Percentiles rank a stretch among this genome's conserved stretches.
Evolutionary conservation across 2,113 vertebrate species (phyloP).

Genomic region (Tympanuchus pallidicinctus): DNA sequence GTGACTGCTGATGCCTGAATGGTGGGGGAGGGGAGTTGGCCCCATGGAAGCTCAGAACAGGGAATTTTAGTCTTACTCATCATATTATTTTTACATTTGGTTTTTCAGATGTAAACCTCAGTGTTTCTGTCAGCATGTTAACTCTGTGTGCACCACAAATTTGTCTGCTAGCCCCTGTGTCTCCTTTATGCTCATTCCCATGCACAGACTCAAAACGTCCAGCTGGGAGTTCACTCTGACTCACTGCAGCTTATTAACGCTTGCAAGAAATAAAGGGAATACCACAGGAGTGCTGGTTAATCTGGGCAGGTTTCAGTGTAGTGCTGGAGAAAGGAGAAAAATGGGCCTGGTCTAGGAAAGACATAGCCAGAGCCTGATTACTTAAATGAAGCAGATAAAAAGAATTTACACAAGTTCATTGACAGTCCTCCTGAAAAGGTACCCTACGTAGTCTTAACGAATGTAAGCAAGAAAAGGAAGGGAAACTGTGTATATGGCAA

Average conservation of each 20-base stretch:
- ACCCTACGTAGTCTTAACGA: not conserved
- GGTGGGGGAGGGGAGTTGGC: constrained; percentile 27
- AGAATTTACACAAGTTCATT: not conserved
- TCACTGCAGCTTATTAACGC: not conserved
- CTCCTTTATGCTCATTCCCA: not conserved
- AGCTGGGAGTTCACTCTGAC: not conserved
- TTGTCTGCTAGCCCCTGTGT: not conserved
- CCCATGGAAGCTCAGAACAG: constrained; percentile 75
- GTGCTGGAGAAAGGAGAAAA: not conserved
- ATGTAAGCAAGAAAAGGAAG: not conserved
- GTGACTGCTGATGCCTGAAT: constrained; percentile 43
- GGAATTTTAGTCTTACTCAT: constrained; percentile 83
- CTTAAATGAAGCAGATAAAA: not conserved
- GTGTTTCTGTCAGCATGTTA: constrained; percentile 64
- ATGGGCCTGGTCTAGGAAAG: not conserved
- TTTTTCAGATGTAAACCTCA: constrained; percentile 74
- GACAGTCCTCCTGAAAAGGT: not conserved
- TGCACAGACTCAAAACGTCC: not conserved
- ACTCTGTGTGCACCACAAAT: constrained; percentile 44
- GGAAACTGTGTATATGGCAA: rapidly evolving
- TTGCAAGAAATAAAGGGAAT: not conserved
- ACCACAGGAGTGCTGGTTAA: not conserved
- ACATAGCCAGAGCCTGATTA: not conserved
- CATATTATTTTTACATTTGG: constrained; percentile 78
- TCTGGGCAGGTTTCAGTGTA: not conserved